These are phyloP conservation scores for Myanophis thanlyinensis DNA, from an alignment of 2,113 vertebrate genomes.

Conservation along the genomic window DNA sequence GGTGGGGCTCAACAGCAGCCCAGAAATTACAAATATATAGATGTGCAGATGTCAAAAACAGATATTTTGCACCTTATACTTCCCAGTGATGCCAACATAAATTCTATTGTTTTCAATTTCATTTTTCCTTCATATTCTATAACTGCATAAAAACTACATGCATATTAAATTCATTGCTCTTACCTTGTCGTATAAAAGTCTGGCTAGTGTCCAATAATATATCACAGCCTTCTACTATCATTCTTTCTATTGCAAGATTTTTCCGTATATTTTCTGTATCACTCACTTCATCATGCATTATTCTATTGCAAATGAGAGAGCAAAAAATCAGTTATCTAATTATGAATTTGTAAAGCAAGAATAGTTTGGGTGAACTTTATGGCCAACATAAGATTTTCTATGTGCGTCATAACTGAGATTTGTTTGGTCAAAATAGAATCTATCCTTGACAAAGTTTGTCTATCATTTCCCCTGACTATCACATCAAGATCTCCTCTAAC, in stretches of 20 bases:
- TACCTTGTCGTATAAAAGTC: conserved; percentile 95
- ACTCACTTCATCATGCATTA: conserved; percentile 98
- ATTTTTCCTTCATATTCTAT: not conserved
- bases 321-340: conserved; percentile 1
- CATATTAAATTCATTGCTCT: conserved; percentile 33
- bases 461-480: not conserved
- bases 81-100: conserved; percentile 2
- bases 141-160: not conserved
- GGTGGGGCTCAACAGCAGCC: conserved; percentile 29
- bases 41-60: not conserved
- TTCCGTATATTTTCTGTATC: conserved; percentile 98
- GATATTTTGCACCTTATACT: not conserved
- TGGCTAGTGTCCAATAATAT: conserved; percentile 96
- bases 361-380: not conserved
- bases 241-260: conserved; percentile 95
- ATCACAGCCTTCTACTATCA: conserved; percentile 97
- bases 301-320: conserved; percentile 67
- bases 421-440: not conserved
- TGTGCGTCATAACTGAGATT: not conserved
- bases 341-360: not conserved
- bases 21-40: not conserved
- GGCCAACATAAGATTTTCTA: not conserved
- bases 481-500: not conserved
- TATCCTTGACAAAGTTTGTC: not conserved
- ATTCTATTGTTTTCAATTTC: not conserved